phyloP scores from a whole-genome alignment of 2,797 vertebrate species.

The Cuniculus paca region DNA sequence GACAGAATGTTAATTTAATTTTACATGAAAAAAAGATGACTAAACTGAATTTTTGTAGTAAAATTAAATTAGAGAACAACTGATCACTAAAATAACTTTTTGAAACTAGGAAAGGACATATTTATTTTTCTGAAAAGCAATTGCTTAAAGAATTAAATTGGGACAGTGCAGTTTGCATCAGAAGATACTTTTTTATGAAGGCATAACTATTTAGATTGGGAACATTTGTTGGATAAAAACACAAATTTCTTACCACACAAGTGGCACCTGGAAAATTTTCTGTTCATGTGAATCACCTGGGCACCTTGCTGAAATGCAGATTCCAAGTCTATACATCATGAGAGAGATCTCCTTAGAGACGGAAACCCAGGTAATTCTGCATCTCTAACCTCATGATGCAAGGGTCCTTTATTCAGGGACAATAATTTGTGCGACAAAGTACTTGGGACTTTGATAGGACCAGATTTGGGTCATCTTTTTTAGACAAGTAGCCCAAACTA shows the following conservation, averaged over 20 bases:
- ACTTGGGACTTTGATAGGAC: background rate
- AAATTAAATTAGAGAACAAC: constrained; percentile 52
- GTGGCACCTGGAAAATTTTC: background rate
- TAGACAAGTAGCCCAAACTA: background rate
- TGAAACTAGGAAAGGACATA: constrained; percentile 1
- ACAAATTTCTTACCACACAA: background rate
- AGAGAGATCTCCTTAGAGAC: background rate
- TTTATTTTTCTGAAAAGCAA: constrained; percentile 53
- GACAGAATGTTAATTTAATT: background rate
- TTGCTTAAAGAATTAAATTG: constrained; percentile 66
- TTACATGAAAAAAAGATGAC: background rate
- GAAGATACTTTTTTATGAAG: constrained; percentile 54
- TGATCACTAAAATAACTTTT: constrained; percentile 54
- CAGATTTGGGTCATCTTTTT: background rate
- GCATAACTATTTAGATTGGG: constrained; percentile 49
- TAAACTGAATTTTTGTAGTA: background rate
- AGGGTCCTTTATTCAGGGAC: background rate
- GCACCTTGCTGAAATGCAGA: background rate
- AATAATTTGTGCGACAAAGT: background rate
- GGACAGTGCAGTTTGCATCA: background rate
- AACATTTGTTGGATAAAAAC: background rate
- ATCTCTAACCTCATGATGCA: background rate
- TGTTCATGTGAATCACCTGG: background rate
- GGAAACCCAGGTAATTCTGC: background rate
- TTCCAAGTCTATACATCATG: background rate